phyloP scores from a whole-genome alignment of 2,888 invertebrate species.

The Hirtodrosophila histrioides region DNA sequence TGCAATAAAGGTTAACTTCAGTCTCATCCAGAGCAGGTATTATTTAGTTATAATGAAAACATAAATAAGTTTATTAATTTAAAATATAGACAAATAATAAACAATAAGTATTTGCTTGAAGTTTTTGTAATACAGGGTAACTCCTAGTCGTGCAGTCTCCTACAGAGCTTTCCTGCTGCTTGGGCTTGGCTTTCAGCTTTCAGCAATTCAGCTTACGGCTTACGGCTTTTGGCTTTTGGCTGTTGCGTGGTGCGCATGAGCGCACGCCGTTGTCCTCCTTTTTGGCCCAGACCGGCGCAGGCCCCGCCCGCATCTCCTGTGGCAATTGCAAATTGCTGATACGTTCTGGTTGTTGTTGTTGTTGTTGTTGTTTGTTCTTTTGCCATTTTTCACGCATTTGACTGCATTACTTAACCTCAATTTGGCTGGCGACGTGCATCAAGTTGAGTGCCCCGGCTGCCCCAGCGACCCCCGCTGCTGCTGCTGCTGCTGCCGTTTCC shows the following conservation, averaged over 20 bases:
- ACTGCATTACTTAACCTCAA: slow-evolving; percentile 81
- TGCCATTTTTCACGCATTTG: slow-evolving; percentile 73
- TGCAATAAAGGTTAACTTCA: too few species aligned
- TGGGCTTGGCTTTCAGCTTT: slow-evolving; percentile 39
- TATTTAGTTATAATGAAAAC: too few species aligned
- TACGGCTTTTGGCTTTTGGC: neutral
- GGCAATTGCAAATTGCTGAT: slow-evolving; percentile 25
- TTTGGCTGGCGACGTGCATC: slow-evolving; percentile 73
- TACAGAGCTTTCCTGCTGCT: neutral
- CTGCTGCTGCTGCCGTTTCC: slow-evolving; percentile 47
- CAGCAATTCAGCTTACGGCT: neutral
- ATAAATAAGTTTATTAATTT: too few species aligned
- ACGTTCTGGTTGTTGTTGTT: slow-evolving; percentile 22
- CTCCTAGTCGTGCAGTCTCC: neutral
- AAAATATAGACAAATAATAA: too few species aligned
- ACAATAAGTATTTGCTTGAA: too few species aligned
- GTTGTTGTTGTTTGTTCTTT: slow-evolving; percentile 28
- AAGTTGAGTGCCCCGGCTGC: slow-evolving; percentile 33
- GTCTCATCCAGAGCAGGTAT: too few species aligned
- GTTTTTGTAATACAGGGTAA: neutral
- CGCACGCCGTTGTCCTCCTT: slow-evolving; percentile 55
- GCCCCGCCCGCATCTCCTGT: slow-evolving; percentile 5
- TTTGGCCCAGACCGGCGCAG: neutral
- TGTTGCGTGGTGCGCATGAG: slow-evolving; percentile 23
- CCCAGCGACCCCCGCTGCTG: slow-evolving; percentile 6